Conservation (phyloP, 2,888 invertebrate species). For the Dioctria rufipes region DNA sequence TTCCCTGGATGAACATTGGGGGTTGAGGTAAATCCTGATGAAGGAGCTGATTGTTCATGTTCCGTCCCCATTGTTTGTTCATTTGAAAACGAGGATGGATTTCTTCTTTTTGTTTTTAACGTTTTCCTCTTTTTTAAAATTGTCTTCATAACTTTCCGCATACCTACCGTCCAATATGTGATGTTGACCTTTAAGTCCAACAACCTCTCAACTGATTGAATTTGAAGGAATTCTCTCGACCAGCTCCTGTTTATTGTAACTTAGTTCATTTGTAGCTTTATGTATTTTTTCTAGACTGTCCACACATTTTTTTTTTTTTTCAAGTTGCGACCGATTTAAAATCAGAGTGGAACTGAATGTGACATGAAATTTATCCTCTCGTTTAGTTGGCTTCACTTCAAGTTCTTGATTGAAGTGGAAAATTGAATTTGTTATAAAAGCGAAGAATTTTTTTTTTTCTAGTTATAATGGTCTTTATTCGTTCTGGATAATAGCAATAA, state of each 20-base stretch:
- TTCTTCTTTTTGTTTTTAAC: conserved; percentile 47
- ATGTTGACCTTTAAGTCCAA: conserved; percentile 57
- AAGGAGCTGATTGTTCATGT: conserved; percentile 47
- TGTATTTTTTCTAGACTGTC: conserved; percentile 23
- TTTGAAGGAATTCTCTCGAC: conserved; percentile 53
- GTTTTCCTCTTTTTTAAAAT: conserved; percentile 30
- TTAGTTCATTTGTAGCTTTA: conserved; percentile 30
- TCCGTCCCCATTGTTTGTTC: conserved; percentile 56
- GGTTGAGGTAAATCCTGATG: conserved; percentile 11
- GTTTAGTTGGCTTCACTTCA: conserved; percentile 50
- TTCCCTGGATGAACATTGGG: not conserved
- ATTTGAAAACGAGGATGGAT: conserved; percentile 55
- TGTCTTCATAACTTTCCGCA: conserved; percentile 40
- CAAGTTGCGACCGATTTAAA: conserved; percentile 33
- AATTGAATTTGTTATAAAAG: conserved; percentile 52
- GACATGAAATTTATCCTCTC: conserved; percentile 41
- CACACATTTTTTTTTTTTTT: conserved; percentile 14
- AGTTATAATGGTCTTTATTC: not conserved
- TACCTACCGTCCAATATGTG: not conserved
- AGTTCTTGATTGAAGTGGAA: conserved; percentile 55
- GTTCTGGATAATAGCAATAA: too few relatives aligned
- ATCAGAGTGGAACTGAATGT: conserved; percentile 16
- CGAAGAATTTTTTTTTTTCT: not conserved
- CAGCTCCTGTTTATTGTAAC: conserved; percentile 50
- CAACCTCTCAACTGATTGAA: conserved; percentile 56